Conservation (phyloP, 2,113 vertebrate species). For the Paedocypris sp. region DNA sequence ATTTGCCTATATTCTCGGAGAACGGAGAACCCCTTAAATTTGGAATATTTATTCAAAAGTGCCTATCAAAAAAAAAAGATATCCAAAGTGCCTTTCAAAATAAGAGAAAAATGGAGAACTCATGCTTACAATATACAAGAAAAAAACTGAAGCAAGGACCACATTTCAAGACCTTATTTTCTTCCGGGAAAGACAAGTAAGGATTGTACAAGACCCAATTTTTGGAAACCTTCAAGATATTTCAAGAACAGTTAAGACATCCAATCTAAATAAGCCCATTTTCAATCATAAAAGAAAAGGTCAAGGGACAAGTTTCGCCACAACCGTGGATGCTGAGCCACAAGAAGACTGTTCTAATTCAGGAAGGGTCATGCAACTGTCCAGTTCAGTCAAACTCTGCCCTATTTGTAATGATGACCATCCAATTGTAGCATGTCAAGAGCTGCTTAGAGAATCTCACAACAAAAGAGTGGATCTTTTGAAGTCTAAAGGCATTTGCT, state of each 20-base stretch:
- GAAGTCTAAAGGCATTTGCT: constrained; percentile 1
- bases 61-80: background rate
- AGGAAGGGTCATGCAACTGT: background rate
- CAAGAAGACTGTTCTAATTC: background rate
- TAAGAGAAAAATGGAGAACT: constrained; percentile 1
- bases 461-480: background rate
- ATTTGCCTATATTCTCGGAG: too few relatives aligned
- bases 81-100: background rate
- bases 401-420: background rate
- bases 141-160: background rate
- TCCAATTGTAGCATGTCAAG: background rate
- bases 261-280: background rate
- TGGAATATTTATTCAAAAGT: too few relatives aligned
- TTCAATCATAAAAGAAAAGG: background rate
- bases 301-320: background rate
- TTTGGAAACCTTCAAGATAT: background rate
- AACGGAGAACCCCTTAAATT: too few relatives aligned
- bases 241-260: background rate
- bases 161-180: background rate
- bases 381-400: background rate
- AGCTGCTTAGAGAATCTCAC: background rate
- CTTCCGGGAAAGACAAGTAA: background rate
- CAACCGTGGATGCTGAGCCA: background rate
- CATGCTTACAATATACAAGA: background rate
- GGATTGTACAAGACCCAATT: background rate